phyloP scores from a whole-genome alignment of 2,797 vertebrate genomes.

The Arnoldichthys spilopterus region DNA sequence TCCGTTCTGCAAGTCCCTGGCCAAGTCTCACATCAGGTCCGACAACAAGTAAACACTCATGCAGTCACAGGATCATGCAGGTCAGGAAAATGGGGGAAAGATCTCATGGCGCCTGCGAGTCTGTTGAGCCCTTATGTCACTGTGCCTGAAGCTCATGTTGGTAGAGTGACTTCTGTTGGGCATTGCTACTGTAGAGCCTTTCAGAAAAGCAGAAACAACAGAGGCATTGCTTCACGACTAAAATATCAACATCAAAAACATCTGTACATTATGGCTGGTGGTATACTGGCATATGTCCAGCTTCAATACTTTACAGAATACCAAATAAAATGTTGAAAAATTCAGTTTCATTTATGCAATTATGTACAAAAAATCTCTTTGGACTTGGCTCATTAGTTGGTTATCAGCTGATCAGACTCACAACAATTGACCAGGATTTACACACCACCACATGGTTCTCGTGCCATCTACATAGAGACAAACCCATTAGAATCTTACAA shows the following conservation, averaged over 20 bases:
- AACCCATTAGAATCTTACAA: too few species aligned
- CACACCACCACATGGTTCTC: neutral
- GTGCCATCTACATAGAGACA: too few species aligned
- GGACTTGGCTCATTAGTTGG: constrained; percentile 3
- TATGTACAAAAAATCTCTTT: neutral
- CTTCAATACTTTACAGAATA: neutral
- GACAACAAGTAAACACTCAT: constrained; percentile 54
- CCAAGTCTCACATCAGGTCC: constrained; percentile 56
- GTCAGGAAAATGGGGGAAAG: constrained; percentile 31
- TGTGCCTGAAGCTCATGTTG: neutral
- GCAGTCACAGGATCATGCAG: constrained; percentile 37
- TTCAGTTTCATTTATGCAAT: neutral
- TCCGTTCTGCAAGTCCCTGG: constrained; percentile 47
- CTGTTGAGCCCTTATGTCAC: constrained; percentile 12
- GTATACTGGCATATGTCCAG: neutral
- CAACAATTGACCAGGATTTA: neutral
- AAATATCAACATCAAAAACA: too few species aligned
- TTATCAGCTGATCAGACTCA: neutral
- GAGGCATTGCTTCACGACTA: neutral
- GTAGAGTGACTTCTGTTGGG: neutral
- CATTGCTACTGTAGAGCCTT: neutral
- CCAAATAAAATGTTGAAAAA: neutral
- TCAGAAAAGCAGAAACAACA: neutral
- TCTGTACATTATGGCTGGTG: neutral
- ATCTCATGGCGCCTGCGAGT: constrained; percentile 17